Evolutionary conservation across 64 coral and sea anemone genomes (phyloP), one percentile per base, ranked within the genome.

Genomic region (Acropora tenuis): DNA sequence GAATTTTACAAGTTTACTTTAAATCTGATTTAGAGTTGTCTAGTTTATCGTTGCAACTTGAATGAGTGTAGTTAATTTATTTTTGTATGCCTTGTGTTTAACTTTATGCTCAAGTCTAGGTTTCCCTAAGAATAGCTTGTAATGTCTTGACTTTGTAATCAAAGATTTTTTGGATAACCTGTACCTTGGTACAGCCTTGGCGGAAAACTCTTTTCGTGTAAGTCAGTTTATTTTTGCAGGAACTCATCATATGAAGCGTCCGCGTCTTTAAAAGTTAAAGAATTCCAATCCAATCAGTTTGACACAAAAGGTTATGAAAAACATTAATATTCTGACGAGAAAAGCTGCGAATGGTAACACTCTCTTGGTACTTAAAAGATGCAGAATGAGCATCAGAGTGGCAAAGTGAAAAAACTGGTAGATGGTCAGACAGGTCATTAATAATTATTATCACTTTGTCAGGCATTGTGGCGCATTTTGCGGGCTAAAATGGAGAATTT

Each of bases 291-390:
- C 60, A 63, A 63, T 63, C 60, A 63, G 13, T 63, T 63, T 63
- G 10, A 63, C 60, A 63, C 60, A 63, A 12, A 63, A 43, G 71
- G 20, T 74, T 74, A 43, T 74, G 30, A 74, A 74, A 74, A 43
- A 30, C n/a, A 74, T 74, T 74, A 74, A 74, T 40, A 74, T 74
- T 74, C 71, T 74, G 71, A 74, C 71, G n/a, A 74, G 18, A 74
- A 43, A 43, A 63, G 60, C 16, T 63, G 11, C 60, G 60, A 63
- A 63, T 63, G 60, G 13, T 63, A 63, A 63, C 60, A 63, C 60
- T 63, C 60, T 63, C 60, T 63, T 63, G 60, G 60, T 8, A 63
- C 60, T 63, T 63, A 63, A 41, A 41, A 41, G 71, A 74, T 41
- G 71, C 30, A 19, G n/a, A 74, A 74, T 74, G 41, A 74, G 71